Evolutionary conservation across 2,113 vertebrate genomes (phyloP), one percentile per base, ranked within the genome.

Genomic region (Calidris pugnax): DNA sequence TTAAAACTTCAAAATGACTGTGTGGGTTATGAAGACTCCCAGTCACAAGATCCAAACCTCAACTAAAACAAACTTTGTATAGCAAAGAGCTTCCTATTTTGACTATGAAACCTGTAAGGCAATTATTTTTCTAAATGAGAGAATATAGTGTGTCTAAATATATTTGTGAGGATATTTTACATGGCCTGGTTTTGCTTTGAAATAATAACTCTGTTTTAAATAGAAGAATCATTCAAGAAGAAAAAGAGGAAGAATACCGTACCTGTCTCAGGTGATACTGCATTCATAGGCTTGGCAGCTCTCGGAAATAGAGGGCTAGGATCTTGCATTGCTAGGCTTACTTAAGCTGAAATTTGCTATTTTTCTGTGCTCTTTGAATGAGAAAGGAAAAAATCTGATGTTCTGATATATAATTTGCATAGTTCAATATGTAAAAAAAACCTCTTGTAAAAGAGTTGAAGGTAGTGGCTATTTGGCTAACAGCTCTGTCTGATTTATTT

Each of bases 41-140:
- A 88, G 68, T 88, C 73, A 84, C 43, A 81, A 86, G 72, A 73
- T 59, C 85, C 47, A 88, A 91, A 91, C 50, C 55, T 95, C 68
- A 91, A 47, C 76, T 83, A 57, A 93, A 83, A 63, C 60, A 53
- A 87, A 84, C 26, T 87, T 63, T 27, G 50, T 83, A 55, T 47
- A 90, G 82, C 71, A 71, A 86, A 91, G 59, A 77, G 56, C 51
- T 84, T 88, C 62, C 51, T 88, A 37, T 84, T 96, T 92, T 96
- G 72, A 90, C 60, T 89, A 53, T 37, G 83, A 78, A 94, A 90
- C 63, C 43, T 64, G 81, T 56, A 59, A 93, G 68, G 64, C 67
- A 60, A 4, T 68, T 84, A 11, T 88, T 92, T 85, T 82, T 43
- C 62, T 62, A 78, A 68, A 74, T 81, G n/a, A 56, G 30, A 76